Conservation (phyloP, 2,113 vertebrate species). For the Elephantulus edwardii region DNA sequence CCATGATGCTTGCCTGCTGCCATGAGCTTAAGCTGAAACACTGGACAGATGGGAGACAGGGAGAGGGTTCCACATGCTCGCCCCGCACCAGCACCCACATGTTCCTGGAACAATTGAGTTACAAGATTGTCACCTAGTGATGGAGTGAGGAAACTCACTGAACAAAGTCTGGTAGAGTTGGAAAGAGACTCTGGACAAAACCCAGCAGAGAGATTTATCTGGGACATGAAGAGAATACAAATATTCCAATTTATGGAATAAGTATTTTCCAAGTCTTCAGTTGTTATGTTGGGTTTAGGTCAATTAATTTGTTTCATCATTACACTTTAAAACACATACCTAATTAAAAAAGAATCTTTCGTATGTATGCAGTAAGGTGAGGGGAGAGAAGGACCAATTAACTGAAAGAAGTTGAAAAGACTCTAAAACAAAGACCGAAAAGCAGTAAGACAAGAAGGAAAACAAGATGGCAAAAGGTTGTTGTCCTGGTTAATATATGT, state of each 20-base stretch:
- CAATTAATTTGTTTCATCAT: not conserved
- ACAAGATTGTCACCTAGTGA: not conserved
- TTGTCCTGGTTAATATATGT: too few relatives aligned
- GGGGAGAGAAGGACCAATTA: not conserved
- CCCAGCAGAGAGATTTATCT: too few relatives aligned
- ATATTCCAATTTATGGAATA: not conserved
- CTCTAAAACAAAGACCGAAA: not conserved
- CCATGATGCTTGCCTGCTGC: not conserved
- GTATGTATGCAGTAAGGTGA: not conserved
- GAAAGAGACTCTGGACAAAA: not conserved
- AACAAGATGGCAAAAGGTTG: not conserved
- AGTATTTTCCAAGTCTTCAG: not conserved
- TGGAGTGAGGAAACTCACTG: not conserved
- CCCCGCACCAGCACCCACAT: not conserved
- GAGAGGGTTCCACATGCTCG: not conserved
- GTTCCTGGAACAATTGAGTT: too few relatives aligned
- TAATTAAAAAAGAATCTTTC: not conserved
- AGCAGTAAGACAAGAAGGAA: not conserved
- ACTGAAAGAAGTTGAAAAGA: not conserved
- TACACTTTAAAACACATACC: not conserved
- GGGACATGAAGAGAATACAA: not conserved
- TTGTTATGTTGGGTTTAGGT: not conserved
- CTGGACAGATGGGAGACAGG: not conserved
- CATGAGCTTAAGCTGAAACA: not conserved
- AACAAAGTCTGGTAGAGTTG: not conserved